These are phyloP conservation scores for Lytechinus variegatus DNA, from an alignment of 35 echinoderm and acorn worm genomes.

Conservation along the genomic window DNA sequence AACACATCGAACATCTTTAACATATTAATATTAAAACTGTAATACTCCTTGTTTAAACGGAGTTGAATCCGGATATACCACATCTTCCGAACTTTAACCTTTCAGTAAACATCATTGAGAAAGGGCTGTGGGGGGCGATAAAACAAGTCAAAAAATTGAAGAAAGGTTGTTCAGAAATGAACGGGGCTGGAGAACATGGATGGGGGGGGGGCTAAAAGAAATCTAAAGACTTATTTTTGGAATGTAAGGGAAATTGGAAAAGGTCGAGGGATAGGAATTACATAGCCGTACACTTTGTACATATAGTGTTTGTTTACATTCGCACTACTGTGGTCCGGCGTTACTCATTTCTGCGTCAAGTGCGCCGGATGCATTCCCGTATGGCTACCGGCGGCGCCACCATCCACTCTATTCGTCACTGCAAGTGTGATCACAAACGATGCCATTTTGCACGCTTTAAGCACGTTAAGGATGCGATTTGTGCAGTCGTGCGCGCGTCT, in stretches of 20 bases:
- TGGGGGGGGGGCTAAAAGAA: background rate
- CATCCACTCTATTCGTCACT: background rate
- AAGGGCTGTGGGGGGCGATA: background rate
- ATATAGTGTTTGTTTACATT: conserved; percentile 9
- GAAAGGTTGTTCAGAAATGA: too few species aligned
- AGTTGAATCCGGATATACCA: background rate
- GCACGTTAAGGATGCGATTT: background rate
- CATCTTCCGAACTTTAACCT: background rate
- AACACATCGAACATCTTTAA: too few species aligned
- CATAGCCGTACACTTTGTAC: background rate
- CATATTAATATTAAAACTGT: too few species aligned
- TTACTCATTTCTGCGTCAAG: background rate
- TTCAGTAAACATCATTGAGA: background rate
- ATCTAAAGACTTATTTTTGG: background rate
- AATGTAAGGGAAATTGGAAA: background rate
- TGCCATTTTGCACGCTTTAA: background rate
- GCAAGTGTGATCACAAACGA: background rate
- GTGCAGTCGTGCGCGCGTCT: background rate
- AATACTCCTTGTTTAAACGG: too few species aligned
- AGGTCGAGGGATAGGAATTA: background rate
- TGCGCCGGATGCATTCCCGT: background rate
- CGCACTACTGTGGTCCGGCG: background rate
- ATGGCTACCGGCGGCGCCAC: background rate
- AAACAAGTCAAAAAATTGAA: background rate
- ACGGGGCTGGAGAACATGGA: too few species aligned